Base-by-base conservation (phyloP, 2,888 invertebrate genomes). In the Neria commutata region DNA sequence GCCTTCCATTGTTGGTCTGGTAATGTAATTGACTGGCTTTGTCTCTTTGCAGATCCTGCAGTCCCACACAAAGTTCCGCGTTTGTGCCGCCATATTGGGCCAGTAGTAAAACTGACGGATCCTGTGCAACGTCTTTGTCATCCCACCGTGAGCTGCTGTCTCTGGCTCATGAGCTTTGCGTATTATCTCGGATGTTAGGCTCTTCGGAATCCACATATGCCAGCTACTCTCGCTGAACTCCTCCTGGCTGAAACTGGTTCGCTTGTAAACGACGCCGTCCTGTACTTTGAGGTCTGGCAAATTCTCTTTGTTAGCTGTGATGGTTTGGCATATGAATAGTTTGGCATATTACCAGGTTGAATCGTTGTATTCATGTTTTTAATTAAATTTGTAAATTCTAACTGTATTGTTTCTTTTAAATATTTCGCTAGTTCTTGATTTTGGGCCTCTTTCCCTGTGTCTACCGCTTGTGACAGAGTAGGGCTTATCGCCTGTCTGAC, bases 11-110 rank as follows among this genome's bases (percentile, higher is more conserved):
- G 10, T 17, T 10, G 17, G 60, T 23, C 40, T 24, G 1, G 34
- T 11, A 1, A 16, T 52, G 1, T 46, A 21, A 29, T 64, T 56
- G 16, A 52, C 21, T 5, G 45, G 14, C 50, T 64, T 64, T 6
- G 16, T 55, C 23, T 34, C 23, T 23, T 54, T 63, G 26, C 60
- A 64, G 0, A 50, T 8, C 3, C 17, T 29, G 19, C 66, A 64
- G 2, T 46, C 11, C 0, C 29, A 2, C n/a, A 65, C 33, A 33
- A 25, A 60, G 3, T 37, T 29, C 14, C 46, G 34, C 0, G 68
- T 61, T 6, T 68, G 61, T 1, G 24, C 45, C 8, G 34, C 40
- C 56, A 68, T 60, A 19, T 47, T 40, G 14, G 68, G 67, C 66
- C 68, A 69, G 25, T 59, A 67, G 16, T 53, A 67, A 19, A 52